Conservation (phyloP, 2,797 vertebrate genomes). For the Peromyscus nudipes region DNA sequence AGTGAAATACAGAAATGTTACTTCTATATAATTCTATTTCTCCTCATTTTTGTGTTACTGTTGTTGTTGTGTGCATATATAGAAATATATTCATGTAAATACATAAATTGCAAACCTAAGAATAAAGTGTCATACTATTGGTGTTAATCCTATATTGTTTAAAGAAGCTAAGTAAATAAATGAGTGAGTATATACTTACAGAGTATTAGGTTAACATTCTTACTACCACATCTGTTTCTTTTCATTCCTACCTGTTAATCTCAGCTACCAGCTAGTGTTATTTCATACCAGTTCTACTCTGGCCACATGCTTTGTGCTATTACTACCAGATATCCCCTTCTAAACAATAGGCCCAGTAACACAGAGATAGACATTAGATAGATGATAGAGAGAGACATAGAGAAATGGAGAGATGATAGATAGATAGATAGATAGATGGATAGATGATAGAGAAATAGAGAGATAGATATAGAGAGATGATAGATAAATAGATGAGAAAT, state of each 20-base stretch:
- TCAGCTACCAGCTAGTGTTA: not conserved
- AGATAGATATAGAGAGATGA: not conserved
- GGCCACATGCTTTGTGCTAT: not conserved
- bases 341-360: not conserved
- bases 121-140: constrained; percentile 8
- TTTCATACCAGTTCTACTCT: not conserved
- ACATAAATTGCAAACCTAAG: not conserved
- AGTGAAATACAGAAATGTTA: constrained; percentile 11
- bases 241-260: constrained; percentile 3
- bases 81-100: not conserved
- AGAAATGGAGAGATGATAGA: not conserved
- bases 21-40: not conserved
- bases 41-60: not conserved
- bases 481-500: not conserved
- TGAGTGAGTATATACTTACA: not conserved
- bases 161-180: constrained; percentile 10
- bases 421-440: not conserved
- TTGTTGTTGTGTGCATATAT: not conserved
- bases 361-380: not conserved
- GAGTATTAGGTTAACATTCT: not conserved
- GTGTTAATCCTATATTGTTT: not conserved
- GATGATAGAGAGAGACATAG: not conserved
- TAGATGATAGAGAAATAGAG: not conserved
- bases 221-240: not conserved
- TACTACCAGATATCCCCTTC: not conserved